These are phyloP conservation scores for Porites evermanni DNA, from an alignment of 92 coral and sea anemone species.

Conservation along the genomic window DNA sequence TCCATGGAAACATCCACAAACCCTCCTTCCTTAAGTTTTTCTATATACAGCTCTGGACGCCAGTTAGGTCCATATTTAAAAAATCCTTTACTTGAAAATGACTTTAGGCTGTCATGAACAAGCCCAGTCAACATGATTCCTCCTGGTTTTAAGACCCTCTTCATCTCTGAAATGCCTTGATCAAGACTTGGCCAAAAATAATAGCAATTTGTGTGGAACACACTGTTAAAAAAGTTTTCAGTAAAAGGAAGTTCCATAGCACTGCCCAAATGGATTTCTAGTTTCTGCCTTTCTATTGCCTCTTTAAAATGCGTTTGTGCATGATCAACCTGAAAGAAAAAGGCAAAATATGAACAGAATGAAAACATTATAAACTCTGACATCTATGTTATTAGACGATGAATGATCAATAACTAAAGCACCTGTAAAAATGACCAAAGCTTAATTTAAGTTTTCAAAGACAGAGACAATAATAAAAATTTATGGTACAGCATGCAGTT, in stretches of 20 bases:
- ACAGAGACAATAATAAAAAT: too few species aligned
- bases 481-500: too few species aligned
- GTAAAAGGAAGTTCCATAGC: constrained; percentile 21
- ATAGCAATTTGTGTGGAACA: constrained; percentile 46
- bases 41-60: constrained; percentile 15
- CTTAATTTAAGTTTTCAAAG: too few species aligned
- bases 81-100: neutral
- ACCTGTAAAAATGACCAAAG: too few species aligned
- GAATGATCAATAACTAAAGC: too few species aligned
- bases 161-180: constrained; percentile 24
- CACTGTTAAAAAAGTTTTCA: constrained; percentile 21
- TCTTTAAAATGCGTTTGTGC: constrained; percentile 1
- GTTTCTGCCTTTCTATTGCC: constrained; percentile 11
- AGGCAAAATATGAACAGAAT: too few species aligned
- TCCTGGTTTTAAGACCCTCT: constrained; percentile 38
- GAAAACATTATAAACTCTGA: too few species aligned
- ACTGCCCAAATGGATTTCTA: constrained; percentile 15
- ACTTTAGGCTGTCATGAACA: neutral
- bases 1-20: constrained; percentile 19
- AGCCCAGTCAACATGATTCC: constrained; percentile 29
- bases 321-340: neutral
- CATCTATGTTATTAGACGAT: too few species aligned
- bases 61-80: constrained; percentile 22
- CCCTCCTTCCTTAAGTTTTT: constrained; percentile 9
- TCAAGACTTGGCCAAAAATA: constrained; percentile 46